Conservation (phyloP, 92 coral and sea anemone genomes). For the Parazoanthus darwini region DNA sequence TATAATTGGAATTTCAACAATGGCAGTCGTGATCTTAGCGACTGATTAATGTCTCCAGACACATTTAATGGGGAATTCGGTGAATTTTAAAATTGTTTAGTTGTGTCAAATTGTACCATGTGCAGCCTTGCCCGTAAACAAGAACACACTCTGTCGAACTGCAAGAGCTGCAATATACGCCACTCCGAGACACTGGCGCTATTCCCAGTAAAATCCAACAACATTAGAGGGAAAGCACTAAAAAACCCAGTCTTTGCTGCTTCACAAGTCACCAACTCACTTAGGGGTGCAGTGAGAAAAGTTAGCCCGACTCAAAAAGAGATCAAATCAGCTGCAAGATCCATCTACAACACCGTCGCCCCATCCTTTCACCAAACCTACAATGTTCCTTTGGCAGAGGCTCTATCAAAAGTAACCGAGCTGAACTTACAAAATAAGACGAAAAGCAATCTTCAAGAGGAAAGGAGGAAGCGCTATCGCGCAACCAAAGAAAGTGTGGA, state of each 20-base stretch:
- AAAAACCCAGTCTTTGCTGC: constrained; percentile 45
- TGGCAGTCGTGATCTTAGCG: neutral
- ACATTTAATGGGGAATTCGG: neutral
- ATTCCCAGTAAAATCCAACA: constrained; percentile 32
- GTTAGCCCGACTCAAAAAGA: constrained; percentile 23
- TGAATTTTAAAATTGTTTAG: neutral
- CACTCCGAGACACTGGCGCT: constrained; percentile 15
- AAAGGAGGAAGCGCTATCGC: constrained; percentile 34
- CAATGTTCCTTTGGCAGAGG: constrained; percentile 42
- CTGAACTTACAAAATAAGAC: constrained; percentile 45
- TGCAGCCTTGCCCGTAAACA: constrained; percentile 27
- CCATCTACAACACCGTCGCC: constrained; percentile 32
- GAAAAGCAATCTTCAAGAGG: constrained; percentile 23
- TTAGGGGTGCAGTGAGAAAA: neutral
- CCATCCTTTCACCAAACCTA: constrained; percentile 37
- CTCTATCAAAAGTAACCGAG: constrained; percentile 37
- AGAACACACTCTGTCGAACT: constrained; percentile 29
- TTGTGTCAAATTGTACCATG: neutral
- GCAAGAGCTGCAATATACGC: constrained; percentile 25
- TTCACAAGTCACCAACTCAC: constrained; percentile 4
- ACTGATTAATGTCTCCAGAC: neutral
- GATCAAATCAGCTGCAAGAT: constrained; percentile 7
- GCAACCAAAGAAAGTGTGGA: constrained; percentile 40
- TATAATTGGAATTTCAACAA: neutral
- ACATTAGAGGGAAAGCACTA: constrained; percentile 20